Evolutionary conservation across 2,888 invertebrate genomes (phyloP).

Genomic region (Lasioglossum zephyrum): DNA sequence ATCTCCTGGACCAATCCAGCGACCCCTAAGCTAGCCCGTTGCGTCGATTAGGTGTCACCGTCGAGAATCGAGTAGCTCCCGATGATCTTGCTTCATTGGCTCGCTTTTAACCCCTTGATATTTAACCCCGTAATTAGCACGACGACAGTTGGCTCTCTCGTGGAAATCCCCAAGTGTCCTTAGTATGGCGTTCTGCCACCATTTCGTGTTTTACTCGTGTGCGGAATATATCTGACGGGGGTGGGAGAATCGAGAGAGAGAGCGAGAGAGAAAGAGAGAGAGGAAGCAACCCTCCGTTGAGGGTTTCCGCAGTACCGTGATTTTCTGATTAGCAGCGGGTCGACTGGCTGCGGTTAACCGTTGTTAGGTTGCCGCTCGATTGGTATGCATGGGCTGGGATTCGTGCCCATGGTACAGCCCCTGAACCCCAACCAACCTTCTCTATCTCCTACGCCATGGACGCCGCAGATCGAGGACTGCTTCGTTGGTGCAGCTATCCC

Average conservation of each 20-base stretch:
- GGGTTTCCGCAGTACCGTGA: conserved; percentile 81
- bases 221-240: conserved; percentile 33
- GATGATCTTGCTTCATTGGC: conserved; percentile 66
- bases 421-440: conserved; percentile 63
- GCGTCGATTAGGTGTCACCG: conserved; percentile 44
- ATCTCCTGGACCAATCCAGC: conserved; percentile 18
- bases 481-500: background rate
- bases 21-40: conserved; percentile 54
- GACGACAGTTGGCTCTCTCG: conserved; percentile 65
- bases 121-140: conserved; percentile 81
- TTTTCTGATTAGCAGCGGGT: conserved; percentile 84
- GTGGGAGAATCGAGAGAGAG: conserved; percentile 32
- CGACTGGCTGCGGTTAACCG: conserved; percentile 84
- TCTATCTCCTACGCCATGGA: conserved; percentile 54
- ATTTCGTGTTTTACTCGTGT: conserved; percentile 39
- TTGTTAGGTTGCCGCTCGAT: conserved; percentile 83
- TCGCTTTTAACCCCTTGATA: conserved; percentile 77
- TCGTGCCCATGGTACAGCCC: conserved; percentile 73
- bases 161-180: conserved; percentile 46
- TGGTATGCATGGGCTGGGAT: conserved; percentile 84
- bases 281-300: conserved; percentile 72
- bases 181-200: conserved; percentile 12
- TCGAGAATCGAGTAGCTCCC: conserved; percentile 47
- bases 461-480: conserved; percentile 17
- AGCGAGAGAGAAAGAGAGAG: conserved; percentile 36